A percentile compares a stretch with the other conserved stretches of the same genome.
Conservation (phyloP, 2,797 vertebrate species). For the Cryptoprocta ferox region DNA sequence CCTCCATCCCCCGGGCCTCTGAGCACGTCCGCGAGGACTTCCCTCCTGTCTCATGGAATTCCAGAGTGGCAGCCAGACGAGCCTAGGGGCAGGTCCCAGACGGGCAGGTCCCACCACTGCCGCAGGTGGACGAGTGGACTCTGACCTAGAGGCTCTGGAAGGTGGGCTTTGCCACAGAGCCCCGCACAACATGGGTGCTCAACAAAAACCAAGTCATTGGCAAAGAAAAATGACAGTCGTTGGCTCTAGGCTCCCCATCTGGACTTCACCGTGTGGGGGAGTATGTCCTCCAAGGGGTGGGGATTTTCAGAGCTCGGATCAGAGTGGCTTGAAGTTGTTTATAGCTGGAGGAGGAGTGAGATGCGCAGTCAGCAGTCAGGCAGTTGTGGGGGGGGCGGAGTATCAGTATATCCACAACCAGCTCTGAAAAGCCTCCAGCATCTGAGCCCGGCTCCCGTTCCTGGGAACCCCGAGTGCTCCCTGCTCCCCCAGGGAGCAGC, state of each 20-base stretch:
- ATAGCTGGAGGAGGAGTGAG: no score
- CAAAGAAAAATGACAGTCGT: no score
- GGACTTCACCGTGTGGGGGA: background rate
- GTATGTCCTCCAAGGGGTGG: rapidly evolving
- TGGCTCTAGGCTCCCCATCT: background rate
- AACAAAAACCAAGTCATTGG: rapidly evolving
- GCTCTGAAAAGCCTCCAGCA: background rate
- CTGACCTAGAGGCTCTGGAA: rapidly evolving
- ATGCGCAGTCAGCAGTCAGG: rapidly evolving
- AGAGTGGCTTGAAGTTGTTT: background rate
- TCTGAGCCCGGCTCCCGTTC: background rate
- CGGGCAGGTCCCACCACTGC: rapidly evolving
- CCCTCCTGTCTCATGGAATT: background rate
- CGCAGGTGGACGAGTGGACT: rapidly evolving
- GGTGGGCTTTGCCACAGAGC: background rate
- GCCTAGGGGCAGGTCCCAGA: background rate
- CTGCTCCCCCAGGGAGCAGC: background rate
- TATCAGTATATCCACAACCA: rapidly evolving
- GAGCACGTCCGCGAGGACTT: no score
- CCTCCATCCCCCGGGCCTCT: background rate
- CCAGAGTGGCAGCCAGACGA: rapidly evolving
- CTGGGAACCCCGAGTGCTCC: background rate
- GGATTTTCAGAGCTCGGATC: background rate
- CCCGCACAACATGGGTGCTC: rapidly evolving
- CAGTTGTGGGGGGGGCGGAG: rapidly evolving